Evolutionary conservation across 2,113 vertebrate genomes (phyloP).

Genomic region (Pygoscelis antarcticus): DNA sequence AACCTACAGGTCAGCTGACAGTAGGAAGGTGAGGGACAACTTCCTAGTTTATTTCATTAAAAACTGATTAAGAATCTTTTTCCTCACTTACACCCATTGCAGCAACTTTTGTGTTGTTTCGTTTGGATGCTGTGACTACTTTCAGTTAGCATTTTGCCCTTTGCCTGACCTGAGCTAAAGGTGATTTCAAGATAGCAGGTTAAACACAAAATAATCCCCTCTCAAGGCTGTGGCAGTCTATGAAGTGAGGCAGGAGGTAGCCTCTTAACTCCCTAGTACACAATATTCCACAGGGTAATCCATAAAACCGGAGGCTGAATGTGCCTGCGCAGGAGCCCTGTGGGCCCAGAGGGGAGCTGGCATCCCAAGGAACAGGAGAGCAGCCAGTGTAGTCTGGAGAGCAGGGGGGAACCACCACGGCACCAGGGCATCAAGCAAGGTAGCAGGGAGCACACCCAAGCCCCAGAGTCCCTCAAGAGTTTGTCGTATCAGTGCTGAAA

Average conservation of each 20-base stretch:
- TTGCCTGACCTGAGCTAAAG: not conserved
- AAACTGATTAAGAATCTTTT: not conserved
- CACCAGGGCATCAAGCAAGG: not conserved
- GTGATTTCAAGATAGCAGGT: constrained; percentile 7
- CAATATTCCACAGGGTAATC: not conserved
- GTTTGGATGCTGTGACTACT: not conserved
- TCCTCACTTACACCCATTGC: not conserved
- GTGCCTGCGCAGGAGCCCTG: not conserved
- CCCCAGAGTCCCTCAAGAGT: fast-evolving
- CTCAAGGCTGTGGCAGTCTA: not conserved
- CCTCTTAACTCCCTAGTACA: not conserved
- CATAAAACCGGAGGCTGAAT: not conserved
- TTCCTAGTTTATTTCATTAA: not conserved
- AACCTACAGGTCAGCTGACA: not conserved
- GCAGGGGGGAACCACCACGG: not conserved
- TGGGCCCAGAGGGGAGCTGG: not conserved
- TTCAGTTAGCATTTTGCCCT: not conserved
- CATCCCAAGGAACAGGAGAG: not conserved
- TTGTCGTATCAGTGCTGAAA: fast-evolving
- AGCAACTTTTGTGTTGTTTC: not conserved
- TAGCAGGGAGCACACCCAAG: not conserved
- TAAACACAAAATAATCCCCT: constrained; percentile 46
- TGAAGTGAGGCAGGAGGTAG: not conserved
- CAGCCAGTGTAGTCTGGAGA: not conserved
- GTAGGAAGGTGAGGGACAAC: not conserved